phyloP scores from a whole-genome alignment of 2,113 vertebrate genomes.

The Empidonax alnorum region DNA sequence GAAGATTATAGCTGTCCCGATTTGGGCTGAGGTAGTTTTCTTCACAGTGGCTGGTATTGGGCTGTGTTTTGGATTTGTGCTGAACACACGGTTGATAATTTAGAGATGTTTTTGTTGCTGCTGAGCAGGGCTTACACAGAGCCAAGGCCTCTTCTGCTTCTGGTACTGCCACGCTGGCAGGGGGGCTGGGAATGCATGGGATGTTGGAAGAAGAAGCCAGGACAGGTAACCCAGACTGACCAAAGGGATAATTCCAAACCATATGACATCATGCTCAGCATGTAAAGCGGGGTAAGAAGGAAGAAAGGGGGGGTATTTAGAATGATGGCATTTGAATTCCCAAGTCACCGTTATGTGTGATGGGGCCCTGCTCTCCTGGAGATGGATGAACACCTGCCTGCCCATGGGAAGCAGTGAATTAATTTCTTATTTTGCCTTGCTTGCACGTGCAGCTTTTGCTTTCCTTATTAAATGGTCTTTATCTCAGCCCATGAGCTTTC shows the following conservation, averaged over 20 bases:
- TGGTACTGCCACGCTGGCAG: not conserved
- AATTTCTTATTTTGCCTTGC: not conserved
- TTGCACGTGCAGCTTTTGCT: not conserved
- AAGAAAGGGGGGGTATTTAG: not conserved
- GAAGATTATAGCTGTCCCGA: not conserved
- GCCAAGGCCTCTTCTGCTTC: not conserved
- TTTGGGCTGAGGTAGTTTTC: not conserved
- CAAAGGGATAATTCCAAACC: not conserved
- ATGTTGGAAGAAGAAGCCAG: not conserved
- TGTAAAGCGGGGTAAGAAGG: not conserved
- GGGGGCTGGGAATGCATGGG: not conserved
- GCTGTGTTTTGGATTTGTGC: not conserved
- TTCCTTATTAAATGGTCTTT: not conserved
- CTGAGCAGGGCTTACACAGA: not conserved
- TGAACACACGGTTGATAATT: not conserved
- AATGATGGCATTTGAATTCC: not conserved
- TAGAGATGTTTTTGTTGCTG: not conserved
- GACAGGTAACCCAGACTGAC: not conserved
- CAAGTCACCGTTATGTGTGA: not conserved
- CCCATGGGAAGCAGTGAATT: not conserved
- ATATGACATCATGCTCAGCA: not conserved
- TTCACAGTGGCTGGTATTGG: not conserved
- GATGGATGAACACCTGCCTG: not conserved
- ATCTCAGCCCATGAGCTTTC: not conserved
- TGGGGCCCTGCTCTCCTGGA: not conserved